A percentile compares a stretch with the other conserved stretches of the same genome.
Evolutionary conservation across 1,140 invertebrate species (phyloP).

Genomic region (Meloidogyne hapla): DNA sequence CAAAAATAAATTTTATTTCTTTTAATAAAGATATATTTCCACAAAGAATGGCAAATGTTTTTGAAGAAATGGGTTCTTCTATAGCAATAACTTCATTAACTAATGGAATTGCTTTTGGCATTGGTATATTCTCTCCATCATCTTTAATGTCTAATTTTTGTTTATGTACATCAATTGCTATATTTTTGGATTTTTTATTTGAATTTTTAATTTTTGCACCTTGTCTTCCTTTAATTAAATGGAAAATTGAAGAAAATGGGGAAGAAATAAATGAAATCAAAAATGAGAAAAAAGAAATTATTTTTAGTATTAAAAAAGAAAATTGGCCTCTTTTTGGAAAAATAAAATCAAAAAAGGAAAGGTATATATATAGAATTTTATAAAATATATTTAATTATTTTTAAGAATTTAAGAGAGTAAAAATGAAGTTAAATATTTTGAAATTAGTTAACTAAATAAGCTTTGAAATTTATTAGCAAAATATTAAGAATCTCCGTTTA

Average conservation of each 20-base stretch:
- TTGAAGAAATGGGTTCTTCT: constrained; percentile 42
- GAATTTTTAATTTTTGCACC: constrained; percentile 58
- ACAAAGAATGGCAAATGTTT: constrained; percentile 30
- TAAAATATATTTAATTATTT: no score
- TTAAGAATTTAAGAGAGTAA: no score
- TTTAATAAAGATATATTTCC: background rate
- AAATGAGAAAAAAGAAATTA: no score
- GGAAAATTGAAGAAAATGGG: constrained; percentile 13
- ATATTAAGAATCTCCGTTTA: no score
- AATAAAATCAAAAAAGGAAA: background rate
- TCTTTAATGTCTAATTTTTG: constrained; percentile 48
- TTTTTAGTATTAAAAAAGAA: background rate
- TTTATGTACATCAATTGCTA: constrained; percentile 53
- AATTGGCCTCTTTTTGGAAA: background rate
- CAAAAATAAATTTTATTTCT: background rate
- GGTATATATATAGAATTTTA: background rate
- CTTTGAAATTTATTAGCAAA: no score
- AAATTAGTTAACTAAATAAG: no score
- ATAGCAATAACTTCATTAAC: constrained; percentile 57
- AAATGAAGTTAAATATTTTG: no score
- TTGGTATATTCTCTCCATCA: constrained; percentile 57
- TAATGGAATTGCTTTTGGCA: constrained; percentile 52
- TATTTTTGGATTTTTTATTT: constrained; percentile 54
- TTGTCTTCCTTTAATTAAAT: constrained; percentile 31
- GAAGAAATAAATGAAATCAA: no score